These are phyloP conservation scores for Aleiodes testaceus DNA, from an alignment of 2,888 invertebrate genomes.

Conservation along the genomic window DNA sequence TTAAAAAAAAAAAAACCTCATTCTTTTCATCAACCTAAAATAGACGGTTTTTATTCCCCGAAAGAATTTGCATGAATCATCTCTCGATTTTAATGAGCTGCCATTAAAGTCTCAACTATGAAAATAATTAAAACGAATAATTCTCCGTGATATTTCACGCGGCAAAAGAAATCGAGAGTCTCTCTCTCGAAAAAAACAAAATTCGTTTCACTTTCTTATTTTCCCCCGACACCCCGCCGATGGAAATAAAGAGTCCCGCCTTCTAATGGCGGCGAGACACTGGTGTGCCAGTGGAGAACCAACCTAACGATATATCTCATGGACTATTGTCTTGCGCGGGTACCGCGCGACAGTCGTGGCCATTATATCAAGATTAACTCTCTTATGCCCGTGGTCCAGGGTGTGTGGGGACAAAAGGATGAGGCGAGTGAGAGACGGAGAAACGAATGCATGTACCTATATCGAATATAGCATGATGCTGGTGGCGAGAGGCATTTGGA, in stretches of 20 bases:
- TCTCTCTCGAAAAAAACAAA: neutral
- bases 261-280: conserved; percentile 48
- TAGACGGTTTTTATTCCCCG: neutral
- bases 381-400: conserved; percentile 52
- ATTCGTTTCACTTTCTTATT: conserved; percentile 20
- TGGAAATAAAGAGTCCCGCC: conserved; percentile 50
- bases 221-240: conserved; percentile 45
- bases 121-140: conserved; percentile 4
- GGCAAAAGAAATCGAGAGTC: neutral
- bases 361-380: conserved; percentile 73
- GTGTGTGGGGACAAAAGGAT: conserved; percentile 26
- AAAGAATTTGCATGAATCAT: conserved; percentile 7
- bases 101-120: neutral
- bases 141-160: neutral
- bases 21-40: neutral
- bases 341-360: conserved; percentile 70
- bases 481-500: conserved; percentile 41
- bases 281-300: conserved; percentile 57
- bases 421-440: conserved; percentile 35
- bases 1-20: neutral
- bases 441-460: conserved; percentile 44
- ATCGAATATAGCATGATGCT: conserved; percentile 48
- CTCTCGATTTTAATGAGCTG: neutral
- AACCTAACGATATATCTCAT: conserved; percentile 70
- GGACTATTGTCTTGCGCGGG: conserved; percentile 69